A percentile compares a stretch with the other conserved stretches of the same genome.
These are phyloP conservation scores for Turdus rufiventris DNA, from an alignment of 2,113 vertebrate species.

Conservation along the genomic window DNA sequence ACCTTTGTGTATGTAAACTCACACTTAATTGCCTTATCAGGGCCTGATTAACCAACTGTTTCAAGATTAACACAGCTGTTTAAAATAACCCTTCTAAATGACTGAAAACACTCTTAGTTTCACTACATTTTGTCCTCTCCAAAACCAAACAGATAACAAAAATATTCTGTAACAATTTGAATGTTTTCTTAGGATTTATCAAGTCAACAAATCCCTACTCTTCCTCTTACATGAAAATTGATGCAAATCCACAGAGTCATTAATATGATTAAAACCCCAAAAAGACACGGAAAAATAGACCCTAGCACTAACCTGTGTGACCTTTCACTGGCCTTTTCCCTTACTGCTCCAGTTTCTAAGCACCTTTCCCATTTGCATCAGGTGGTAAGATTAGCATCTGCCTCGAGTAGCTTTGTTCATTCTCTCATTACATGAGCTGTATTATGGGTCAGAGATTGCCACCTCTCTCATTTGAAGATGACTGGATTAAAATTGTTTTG, in stretches of 20 bases:
- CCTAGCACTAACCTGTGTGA: not conserved
- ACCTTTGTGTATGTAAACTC: not conserved
- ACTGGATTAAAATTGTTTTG: not conserved
- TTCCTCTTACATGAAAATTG: not conserved
- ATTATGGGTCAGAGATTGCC: not conserved
- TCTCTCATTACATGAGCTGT: not conserved
- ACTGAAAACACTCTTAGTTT: not conserved
- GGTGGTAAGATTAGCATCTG: conserved; percentile 1
- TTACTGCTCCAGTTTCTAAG: not conserved
- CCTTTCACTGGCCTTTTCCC: not conserved
- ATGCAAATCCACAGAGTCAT: not conserved
- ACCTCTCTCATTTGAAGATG: not conserved
- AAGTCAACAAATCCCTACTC: not conserved
- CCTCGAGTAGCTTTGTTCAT: not conserved
- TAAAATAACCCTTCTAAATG: not conserved
- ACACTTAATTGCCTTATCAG: not conserved
- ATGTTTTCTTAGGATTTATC: not conserved
- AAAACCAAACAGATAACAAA: not conserved
- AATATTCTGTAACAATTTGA: not conserved
- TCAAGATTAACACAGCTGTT: conserved; percentile 37
- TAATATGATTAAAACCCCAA: not conserved
- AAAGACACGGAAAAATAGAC: not conserved
- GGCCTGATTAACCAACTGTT: not conserved
- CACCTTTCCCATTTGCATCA: not conserved
- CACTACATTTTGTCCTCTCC: not conserved